These are phyloP conservation scores for Hydrocynus forskahlii DNA, from an alignment of 2,797 vertebrate genomes.

Conservation along the genomic window DNA sequence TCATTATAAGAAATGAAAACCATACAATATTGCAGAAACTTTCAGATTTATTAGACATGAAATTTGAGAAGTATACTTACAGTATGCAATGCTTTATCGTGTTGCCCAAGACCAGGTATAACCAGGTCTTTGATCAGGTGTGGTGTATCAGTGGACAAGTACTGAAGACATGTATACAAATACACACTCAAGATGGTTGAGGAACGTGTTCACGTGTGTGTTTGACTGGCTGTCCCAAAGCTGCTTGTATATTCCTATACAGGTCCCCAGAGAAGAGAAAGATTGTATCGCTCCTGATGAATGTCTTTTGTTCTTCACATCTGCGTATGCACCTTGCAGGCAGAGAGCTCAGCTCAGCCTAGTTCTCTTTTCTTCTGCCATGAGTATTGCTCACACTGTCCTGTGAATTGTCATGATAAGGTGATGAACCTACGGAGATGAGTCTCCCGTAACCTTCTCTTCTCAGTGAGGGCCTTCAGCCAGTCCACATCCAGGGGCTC, in stretches of 20 bases:
- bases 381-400: conserved; percentile 7
- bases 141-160: neutral
- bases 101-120: too few relatives aligned
- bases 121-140: too few relatives aligned
- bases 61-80: too few relatives aligned
- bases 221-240: neutral
- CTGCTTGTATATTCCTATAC: conserved; percentile 26
- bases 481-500: conserved; percentile 53
- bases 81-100: neutral
- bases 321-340: conserved; percentile 73
- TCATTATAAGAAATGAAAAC: too few relatives aligned
- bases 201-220: neutral
- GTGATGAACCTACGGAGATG: conserved; percentile 26
- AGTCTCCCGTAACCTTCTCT: conserved; percentile 34
- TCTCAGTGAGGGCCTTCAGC: conserved; percentile 29
- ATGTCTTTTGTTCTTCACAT: conserved; percentile 68
- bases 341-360: conserved; percentile 34
- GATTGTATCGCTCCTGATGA: conserved; percentile 68
- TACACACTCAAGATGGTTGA: too few relatives aligned
- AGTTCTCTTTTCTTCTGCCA: conserved; percentile 1
- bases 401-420: neutral
- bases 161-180: neutral
- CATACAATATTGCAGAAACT: too few relatives aligned
- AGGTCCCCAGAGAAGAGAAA: conserved; percentile 43
- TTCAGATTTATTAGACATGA: too few relatives aligned